Evolutionary conservation across 2,888 invertebrate genomes (phyloP), one percentile per base, ranked within the genome.

Genomic region (Ecdyonurus torrentis): DNA sequence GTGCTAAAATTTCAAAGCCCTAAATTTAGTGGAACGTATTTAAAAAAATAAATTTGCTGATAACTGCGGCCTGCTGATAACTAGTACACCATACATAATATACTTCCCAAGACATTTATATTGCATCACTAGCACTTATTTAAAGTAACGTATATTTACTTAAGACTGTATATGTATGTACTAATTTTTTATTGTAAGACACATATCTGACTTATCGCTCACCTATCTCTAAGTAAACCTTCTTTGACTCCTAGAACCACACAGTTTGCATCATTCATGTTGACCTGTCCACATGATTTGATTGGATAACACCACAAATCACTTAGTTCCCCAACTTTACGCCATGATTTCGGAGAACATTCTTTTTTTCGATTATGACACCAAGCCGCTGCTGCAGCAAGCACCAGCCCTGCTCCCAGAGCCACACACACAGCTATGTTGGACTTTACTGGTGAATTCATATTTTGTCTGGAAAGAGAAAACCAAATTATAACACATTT

Each of bases 231-330:
- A 15, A 63, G 15, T 23, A 61, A 50, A n/a, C 65, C 65, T 15
- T 24, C 37, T 22, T 65, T 58, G 19, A 65, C 50, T 18, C 65
- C 65, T 10, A 65, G 58, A 2, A 23, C 52, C n/a, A 61, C 53
- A 55, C 65, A 65, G 37, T 63, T 55, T 10, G 50, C 61, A 7
- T 53, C 37, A 19, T 23, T n/a, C 20, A 63, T 15, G 18, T 60
- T 10, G 7, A 65, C 52, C 15, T 37, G 59, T 15, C 61, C 65
- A 10, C 63, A 65, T 55, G 65, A 65, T 23, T 65, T 65, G 22
- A 65, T 62, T 1, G 65, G 65, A 24, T 55, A 65, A 22, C 65
- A 65, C 59, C 61, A 61, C 7, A 65, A 23, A 1, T 61, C 60
- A 20, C 61, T 50, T 15, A 65, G 61, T 61, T 55, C 59, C 20